phyloP scores from a whole-genome alignment of 2,888 invertebrate genomes.

The Melanophora roralis region DNA sequence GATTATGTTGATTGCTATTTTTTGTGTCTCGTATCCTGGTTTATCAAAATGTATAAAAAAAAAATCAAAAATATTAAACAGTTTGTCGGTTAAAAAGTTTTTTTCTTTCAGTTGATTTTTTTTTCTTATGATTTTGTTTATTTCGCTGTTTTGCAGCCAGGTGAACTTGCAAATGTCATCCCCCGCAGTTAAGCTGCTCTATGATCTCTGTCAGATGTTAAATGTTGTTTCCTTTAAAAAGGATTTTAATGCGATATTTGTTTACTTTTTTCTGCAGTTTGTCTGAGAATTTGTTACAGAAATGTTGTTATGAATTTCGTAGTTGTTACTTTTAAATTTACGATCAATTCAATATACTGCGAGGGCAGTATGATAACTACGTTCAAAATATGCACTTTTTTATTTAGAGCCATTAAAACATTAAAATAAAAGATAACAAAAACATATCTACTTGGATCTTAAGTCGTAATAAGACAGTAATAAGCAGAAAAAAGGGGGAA shows the following conservation, averaged over 20 bases:
- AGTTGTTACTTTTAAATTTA: conserved; percentile 40
- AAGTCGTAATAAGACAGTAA: too few species aligned
- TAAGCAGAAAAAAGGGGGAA: too few species aligned
- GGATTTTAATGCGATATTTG: conserved; percentile 18
- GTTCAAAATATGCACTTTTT: background rate
- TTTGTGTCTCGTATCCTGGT: conserved; percentile 40
- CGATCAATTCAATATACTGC: conserved; percentile 13
- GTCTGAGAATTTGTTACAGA: conserved; percentile 61
- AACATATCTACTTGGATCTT: too few species aligned
- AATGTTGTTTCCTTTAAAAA: conserved; percentile 54
- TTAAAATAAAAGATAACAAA: too few species aligned
- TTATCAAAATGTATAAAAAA: background rate
- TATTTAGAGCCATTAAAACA: too few species aligned
- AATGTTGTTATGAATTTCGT: conserved; percentile 56
- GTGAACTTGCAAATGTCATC: conserved; percentile 63
- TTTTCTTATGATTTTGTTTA: conserved; percentile 10
- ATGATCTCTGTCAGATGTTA: conserved; percentile 62
- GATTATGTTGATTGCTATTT: conserved; percentile 33
- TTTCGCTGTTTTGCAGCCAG: conserved; percentile 47
- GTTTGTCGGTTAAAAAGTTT: conserved; percentile 49
- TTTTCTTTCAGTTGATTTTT: conserved; percentile 19
- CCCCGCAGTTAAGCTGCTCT: conserved; percentile 63
- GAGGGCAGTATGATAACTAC: conserved; percentile 9
- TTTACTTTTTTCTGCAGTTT: conserved; percentile 28
- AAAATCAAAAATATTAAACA: too few species aligned